A percentile compares a stretch with the other conserved stretches of the same genome.
phyloP scores from a whole-genome alignment of 2,888 invertebrate species.

The Myopa tessellatipennis region DNA sequence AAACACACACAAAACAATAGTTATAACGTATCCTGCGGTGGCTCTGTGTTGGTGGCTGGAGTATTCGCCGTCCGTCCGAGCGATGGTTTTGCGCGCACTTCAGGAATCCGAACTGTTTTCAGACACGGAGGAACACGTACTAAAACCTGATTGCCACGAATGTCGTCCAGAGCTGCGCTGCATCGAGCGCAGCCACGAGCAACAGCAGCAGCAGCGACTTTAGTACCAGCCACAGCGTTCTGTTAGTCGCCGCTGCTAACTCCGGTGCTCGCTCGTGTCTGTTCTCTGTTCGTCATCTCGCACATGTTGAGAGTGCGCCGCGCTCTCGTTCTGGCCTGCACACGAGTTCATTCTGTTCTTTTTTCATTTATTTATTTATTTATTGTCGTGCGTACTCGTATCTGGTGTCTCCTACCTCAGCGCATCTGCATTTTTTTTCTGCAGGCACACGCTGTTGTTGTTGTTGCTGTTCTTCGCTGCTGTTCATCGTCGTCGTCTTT shows the following conservation, averaged over 20 bases:
- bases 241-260: slow-evolving; percentile 14
- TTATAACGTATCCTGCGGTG: slow-evolving; percentile 22
- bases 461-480: neutral
- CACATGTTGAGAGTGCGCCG: neutral
- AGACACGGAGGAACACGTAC: slow-evolving; percentile 68
- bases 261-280: neutral
- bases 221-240: slow-evolving; percentile 21
- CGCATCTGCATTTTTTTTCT: slow-evolving; percentile 39
- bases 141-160: slow-evolving; percentile 61
- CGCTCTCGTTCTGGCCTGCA: slow-evolving; percentile 10
- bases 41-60: slow-evolving; percentile 38
- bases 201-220: slow-evolving; percentile 11
- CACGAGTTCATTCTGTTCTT: neutral
- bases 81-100: slow-evolving; percentile 49
- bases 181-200: slow-evolving; percentile 1
- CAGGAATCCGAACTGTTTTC: slow-evolving; percentile 63
- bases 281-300: neutral
- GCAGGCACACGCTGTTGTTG: neutral
- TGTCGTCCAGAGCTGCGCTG: slow-evolving; percentile 49
- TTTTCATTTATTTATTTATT: slow-evolving; percentile 31
- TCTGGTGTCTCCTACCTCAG: slow-evolving; percentile 38
- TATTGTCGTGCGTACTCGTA: slow-evolving; percentile 30
- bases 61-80: slow-evolving; percentile 44
- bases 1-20: slow-evolving; percentile 14
- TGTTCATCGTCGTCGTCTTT: neutral